Evolutionary conservation across 2,888 invertebrate genomes (phyloP), one percentile per base, ranked within the genome.

Genomic region (Flexamia atlantica): DNA sequence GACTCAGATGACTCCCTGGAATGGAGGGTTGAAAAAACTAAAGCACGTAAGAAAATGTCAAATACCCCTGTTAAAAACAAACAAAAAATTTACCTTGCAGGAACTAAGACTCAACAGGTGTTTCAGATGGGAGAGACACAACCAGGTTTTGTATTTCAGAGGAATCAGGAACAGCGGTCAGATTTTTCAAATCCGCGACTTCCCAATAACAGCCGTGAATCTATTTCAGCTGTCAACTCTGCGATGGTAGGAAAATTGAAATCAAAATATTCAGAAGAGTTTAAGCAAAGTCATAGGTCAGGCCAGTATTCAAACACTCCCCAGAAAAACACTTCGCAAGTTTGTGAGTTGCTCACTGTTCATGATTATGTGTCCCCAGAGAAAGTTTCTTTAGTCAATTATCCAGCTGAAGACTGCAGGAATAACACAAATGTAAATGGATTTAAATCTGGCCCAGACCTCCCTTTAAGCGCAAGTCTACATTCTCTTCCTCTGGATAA

Each of bases 401-500:
- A 28, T 20, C 25, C 28, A 2, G 64, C 64, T 4, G 64, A 64
- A 28, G 28, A 30, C 30, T 64, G 30, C 28, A 64, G 9, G n/a
- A 64, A 64, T 14, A 64, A 64, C 7, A 28, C 5, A 28, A 4
- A 4, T 28, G n/a, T 28, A 14, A 64, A 28, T 17, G 17, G 30
- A 14, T 64, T 64, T 64, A 10, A 5, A 28, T 64, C 10, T 28
- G 30, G 28, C 30, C 14, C 28, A 12, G 64, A 64, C 3, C 64
- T 64, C 14, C 64, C 64, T 64, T 64, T 20, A 28, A 64, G 64
- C 30, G 64, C 64, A 30, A 64, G 64, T 30, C 20, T 64, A 12
- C 28, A 64, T 14, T 64, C 64, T 28, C 64, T 64, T 64, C 64
- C 64, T 3, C 30, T 64, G 30, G 64, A 64, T 5, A 0, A 28